Evolutionary conservation across 2,888 invertebrate genomes (phyloP).

Genomic region (Bellardia bayeri): DNA sequence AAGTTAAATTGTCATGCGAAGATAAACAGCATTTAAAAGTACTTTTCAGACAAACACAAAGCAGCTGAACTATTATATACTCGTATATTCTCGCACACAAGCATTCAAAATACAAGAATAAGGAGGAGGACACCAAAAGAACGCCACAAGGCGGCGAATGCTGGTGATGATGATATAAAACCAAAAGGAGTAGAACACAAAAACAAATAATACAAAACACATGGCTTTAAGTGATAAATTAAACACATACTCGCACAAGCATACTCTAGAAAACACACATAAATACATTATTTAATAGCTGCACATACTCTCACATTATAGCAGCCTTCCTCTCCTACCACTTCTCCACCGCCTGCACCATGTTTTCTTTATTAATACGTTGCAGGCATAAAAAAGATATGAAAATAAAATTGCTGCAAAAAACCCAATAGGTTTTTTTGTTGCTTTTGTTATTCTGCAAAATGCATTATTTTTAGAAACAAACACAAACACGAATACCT

Average conservation of each 20-base stretch:
- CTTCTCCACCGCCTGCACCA: not conserved
- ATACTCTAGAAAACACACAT: not conserved
- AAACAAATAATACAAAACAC: slow-evolving; percentile 20
- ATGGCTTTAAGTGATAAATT: slow-evolving; percentile 67
- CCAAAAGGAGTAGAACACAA: not conserved
- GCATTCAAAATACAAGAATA: not conserved
- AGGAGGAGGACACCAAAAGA: not conserved
- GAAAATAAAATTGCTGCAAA: not conserved
- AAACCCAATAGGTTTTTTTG: slow-evolving; percentile 19
- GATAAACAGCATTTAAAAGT: slow-evolving; percentile 77
- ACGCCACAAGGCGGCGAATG: not conserved
- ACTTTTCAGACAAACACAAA: slow-evolving; percentile 66
- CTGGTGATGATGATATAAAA: slow-evolving; percentile 30
- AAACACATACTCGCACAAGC: slow-evolving; percentile 42
- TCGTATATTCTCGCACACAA: not conserved
- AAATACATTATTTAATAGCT: slow-evolving; percentile 49
- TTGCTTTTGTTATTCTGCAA: slow-evolving; percentile 4
- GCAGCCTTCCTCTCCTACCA: not conserved
- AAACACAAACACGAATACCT: not conserved
- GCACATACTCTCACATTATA: slow-evolving; percentile 7
- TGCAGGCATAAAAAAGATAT: slow-evolving; percentile 27
- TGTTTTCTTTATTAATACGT: slow-evolving; percentile 47
- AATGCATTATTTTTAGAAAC: slow-evolving; percentile 39
- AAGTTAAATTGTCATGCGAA: slow-evolving; percentile 77
- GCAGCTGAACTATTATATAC: not conserved